Evolutionary conservation across 2,113 vertebrate genomes (phyloP).

Genomic region (Ciconia boyciana): DNA sequence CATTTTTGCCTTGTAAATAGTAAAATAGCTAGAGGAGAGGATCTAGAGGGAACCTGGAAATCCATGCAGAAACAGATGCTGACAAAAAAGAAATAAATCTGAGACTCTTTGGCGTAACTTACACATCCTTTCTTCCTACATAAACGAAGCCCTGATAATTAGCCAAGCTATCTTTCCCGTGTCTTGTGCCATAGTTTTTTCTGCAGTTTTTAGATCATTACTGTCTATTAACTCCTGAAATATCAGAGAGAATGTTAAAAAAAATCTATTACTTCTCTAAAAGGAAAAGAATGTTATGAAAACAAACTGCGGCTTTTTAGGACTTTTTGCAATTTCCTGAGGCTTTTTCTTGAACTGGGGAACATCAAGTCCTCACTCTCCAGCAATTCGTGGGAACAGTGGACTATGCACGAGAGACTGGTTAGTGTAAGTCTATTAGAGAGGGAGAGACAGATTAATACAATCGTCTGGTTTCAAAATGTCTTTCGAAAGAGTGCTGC

Average conservation of each 20-base stretch:
- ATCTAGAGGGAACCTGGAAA: not conserved
- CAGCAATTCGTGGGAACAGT: slow-evolving; percentile 54
- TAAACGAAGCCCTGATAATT: not conserved
- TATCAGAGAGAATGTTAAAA: not conserved
- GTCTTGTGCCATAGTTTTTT: not conserved
- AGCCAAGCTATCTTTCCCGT: not conserved
- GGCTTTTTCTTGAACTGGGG: slow-evolving; percentile 54
- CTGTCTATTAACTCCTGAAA: slow-evolving; percentile 45
- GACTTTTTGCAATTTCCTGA: slow-evolving; percentile 68
- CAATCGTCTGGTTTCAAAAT: not conserved
- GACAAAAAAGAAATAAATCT: not conserved
- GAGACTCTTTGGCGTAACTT: not conserved
- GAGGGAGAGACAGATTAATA: not conserved
- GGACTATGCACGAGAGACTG: not conserved
- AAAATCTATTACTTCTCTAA: slow-evolving; percentile 23
- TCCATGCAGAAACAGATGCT: not conserved
- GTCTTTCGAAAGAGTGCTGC: not conserved
- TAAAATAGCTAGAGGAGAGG: not conserved
- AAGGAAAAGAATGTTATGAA: slow-evolving; percentile 64
- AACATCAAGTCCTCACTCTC: slow-evolving; percentile 47
- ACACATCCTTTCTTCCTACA: not conserved
- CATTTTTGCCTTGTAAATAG: not conserved
- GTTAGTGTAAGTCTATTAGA: not conserved
- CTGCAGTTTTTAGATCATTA: not conserved
- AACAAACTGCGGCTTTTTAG: slow-evolving; percentile 59